Evolutionary conservation across 2,888 invertebrate species (phyloP).

Genomic region (Yponomeuta plumbellus): DNA sequence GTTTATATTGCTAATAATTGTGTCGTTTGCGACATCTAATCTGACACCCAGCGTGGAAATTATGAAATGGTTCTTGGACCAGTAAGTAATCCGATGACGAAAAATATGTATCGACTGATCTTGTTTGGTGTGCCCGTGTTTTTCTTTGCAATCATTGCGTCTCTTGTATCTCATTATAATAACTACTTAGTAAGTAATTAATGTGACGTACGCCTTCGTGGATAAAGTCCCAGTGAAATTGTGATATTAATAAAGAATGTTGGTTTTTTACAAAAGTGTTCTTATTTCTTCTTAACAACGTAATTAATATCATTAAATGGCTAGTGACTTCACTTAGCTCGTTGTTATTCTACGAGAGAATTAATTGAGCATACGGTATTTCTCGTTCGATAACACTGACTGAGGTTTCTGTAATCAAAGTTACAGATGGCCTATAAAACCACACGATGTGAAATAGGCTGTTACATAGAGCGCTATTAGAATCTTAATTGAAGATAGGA

Average conservation of each 20-base stretch:
- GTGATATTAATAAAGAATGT: constrained; percentile 72
- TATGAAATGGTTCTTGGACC: constrained; percentile 24
- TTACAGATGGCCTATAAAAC: constrained; percentile 3
- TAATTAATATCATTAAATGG: not conserved
- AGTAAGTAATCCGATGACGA: not conserved
- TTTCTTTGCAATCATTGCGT: not conserved
- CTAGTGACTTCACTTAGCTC: not conserved
- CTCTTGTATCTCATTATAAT: constrained; percentile 9
- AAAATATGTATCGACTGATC: constrained; percentile 32
- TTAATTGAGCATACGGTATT: not conserved
- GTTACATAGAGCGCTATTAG: not conserved
- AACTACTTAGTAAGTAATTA: not conserved
- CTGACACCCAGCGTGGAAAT: constrained; percentile 28
- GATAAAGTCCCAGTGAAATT: constrained; percentile 63
- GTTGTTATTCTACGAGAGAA: not conserved
- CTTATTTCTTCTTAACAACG: constrained; percentile 21
- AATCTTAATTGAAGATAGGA: not conserved
- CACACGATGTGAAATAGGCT: not conserved
- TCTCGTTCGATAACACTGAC: not conserved
- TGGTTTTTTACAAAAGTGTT: constrained; percentile 37
- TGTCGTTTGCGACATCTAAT: constrained; percentile 21
- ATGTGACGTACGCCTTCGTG: constrained; percentile 40
- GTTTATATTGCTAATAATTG: constrained; percentile 31
- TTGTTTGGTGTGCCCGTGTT: constrained; percentile 29
- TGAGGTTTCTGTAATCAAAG: not conserved